phyloP scores from a whole-genome alignment of 1,140 invertebrate species.

The Hormaphis cornu region DNA sequence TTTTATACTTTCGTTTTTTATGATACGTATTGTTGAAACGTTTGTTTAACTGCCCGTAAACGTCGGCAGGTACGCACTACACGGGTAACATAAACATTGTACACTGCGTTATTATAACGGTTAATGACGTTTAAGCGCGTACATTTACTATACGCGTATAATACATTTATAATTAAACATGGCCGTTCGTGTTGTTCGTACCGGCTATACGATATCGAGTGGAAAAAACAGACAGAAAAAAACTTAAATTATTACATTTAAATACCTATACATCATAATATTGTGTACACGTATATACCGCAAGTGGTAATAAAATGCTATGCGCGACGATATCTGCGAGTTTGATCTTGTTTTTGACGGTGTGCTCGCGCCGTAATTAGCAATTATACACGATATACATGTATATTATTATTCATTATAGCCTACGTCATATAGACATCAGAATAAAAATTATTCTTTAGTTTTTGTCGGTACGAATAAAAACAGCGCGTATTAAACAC shows the following conservation, averaged over 20 bases:
- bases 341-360: slow-evolving; percentile 1
- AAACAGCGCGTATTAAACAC: too few species aligned
- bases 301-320: background rate
- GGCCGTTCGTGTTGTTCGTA: background rate
- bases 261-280: too few species aligned
- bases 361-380: background rate
- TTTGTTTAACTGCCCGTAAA: slow-evolving; percentile 19
- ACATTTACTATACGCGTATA: too few species aligned
- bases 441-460: too few species aligned
- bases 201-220: background rate
- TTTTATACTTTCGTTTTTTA: background rate
- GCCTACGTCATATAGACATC: slow-evolving; percentile 1
- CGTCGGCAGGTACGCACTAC: background rate
- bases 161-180: slow-evolving; percentile 28
- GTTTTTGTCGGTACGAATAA: background rate
- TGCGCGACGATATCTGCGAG: background rate
- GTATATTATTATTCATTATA: too few species aligned
- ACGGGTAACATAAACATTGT: background rate
- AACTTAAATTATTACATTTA: too few species aligned
- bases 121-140: background rate
- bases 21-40: background rate
- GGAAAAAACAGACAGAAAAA: background rate
- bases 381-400: background rate
- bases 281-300: background rate
- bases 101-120: too few species aligned